Evolutionary conservation across 2,888 invertebrate species (phyloP).

Genomic region (Flexamia atlantica): DNA sequence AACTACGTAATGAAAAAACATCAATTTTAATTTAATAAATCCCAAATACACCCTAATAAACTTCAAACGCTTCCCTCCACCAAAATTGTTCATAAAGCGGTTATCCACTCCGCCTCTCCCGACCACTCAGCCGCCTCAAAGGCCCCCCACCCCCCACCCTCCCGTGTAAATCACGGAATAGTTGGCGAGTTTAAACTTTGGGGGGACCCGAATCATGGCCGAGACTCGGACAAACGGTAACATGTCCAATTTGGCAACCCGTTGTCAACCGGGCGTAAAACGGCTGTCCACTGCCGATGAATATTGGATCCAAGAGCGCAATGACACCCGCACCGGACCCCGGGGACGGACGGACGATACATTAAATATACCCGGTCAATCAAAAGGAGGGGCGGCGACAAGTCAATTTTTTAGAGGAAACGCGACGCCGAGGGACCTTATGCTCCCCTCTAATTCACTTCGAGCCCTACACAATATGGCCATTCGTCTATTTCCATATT

Average conservation of each 20-base stretch:
- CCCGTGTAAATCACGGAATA: slow-evolving; percentile 49
- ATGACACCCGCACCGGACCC: slow-evolving; percentile 11
- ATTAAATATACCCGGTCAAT: slow-evolving; percentile 58
- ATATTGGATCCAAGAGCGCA: slow-evolving; percentile 46
- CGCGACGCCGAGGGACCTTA: slow-evolving; percentile 44
- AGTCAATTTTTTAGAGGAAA: slow-evolving; percentile 60
- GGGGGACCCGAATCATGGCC: slow-evolving; percentile 42
- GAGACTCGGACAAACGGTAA: slow-evolving; percentile 39
- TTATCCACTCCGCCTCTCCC: background rate
- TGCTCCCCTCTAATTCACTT: slow-evolving; percentile 55
- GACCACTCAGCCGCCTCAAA: slow-evolving; percentile 39
- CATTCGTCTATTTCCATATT: slow-evolving; percentile 51
- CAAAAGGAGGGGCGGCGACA: slow-evolving; percentile 39
- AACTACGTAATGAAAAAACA: too few species aligned
- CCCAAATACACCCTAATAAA: too few species aligned
- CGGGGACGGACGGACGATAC: slow-evolving; percentile 15
- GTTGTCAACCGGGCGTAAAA: slow-evolving; percentile 23
- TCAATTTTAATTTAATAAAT: too few species aligned
- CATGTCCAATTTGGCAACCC: slow-evolving; percentile 45
- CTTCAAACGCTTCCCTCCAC: too few species aligned
- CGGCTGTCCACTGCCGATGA: slow-evolving; percentile 31
- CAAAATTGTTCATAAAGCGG: background rate
- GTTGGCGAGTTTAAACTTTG: slow-evolving; percentile 54
- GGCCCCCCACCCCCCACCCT: background rate
- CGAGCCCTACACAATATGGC: slow-evolving; percentile 26